phyloP scores from a whole-genome alignment of 2,888 invertebrate species.

The Ornithoptera priamus region DNA sequence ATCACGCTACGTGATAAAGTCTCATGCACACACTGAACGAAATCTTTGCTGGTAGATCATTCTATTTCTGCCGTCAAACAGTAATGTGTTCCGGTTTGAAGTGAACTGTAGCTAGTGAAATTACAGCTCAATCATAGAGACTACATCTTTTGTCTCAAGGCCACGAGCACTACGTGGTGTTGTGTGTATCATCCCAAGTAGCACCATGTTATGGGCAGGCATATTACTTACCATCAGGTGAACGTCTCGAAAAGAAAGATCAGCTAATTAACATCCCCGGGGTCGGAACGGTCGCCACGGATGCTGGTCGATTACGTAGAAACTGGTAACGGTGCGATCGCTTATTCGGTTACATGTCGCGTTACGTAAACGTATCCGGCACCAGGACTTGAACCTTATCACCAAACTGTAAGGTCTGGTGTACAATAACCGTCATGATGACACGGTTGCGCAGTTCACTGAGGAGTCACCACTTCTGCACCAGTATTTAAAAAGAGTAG shows the following conservation, averaged over 20 bases:
- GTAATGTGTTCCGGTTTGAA: no score
- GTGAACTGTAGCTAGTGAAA: no score
- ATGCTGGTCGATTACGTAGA: constrained; percentile 26
- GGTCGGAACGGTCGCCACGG: constrained; percentile 15
- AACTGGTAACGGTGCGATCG: constrained; percentile 19
- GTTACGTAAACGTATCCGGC: constrained; percentile 18
- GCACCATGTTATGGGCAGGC: no score
- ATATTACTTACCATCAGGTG: no score
- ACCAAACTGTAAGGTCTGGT: neutral
- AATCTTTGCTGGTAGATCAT: constrained; percentile 6
- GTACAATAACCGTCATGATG: neutral
- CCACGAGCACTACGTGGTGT: no score
- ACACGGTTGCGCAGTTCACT: constrained; percentile 14
- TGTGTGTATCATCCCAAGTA: no score
- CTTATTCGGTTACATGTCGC: constrained; percentile 12
- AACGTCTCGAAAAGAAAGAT: neutral
- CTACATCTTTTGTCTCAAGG: no score
- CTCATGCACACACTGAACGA: neutral
- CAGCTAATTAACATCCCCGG: constrained; percentile 10
- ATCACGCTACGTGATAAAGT: neutral
- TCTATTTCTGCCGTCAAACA: no score
- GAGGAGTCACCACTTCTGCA: constrained; percentile 17
- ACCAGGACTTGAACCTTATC: neutral
- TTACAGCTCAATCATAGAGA: no score
- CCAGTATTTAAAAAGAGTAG: neutral